phyloP scores from a whole-genome alignment of 2,888 invertebrate species.

The Eupithecia abbreviata region DNA sequence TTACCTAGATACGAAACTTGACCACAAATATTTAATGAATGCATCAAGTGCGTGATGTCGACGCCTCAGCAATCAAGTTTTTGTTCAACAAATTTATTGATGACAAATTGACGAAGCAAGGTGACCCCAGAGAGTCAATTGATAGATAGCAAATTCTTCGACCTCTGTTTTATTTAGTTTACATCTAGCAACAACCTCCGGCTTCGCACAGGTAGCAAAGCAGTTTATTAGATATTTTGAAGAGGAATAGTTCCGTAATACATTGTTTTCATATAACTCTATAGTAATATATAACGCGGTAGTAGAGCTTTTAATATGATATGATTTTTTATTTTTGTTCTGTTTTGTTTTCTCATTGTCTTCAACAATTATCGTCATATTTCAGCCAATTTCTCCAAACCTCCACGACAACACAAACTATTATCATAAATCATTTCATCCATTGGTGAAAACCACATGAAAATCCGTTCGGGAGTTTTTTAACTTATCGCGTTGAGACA shows the following conservation, averaged over 20 bases:
- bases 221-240: background rate
- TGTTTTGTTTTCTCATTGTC: background rate
- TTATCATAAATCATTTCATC: background rate
- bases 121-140: conserved; percentile 13
- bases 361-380: background rate
- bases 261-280: background rate
- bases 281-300: too few relatives aligned
- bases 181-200: background rate
- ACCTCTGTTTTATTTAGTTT: conserved; percentile 20
- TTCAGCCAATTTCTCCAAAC: background rate
- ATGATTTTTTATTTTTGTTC: background rate
- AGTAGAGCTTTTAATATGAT: background rate
- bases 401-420: background rate
- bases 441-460: background rate
- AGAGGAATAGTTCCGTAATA: background rate
- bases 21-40: background rate
- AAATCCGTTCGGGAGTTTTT: background rate
- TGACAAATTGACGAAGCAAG: conserved; percentile 22
- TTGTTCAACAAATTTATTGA: conserved; percentile 17
- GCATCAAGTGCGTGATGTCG: background rate
- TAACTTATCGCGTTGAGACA: too few relatives aligned
- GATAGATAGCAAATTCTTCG: conserved; percentile 12
- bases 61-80: conserved; percentile 17
- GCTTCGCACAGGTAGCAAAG: background rate
- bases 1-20: background rate